Evolutionary conservation across 2,113 vertebrate genomes (phyloP).

Genomic region (Taxidea taxus): DNA sequence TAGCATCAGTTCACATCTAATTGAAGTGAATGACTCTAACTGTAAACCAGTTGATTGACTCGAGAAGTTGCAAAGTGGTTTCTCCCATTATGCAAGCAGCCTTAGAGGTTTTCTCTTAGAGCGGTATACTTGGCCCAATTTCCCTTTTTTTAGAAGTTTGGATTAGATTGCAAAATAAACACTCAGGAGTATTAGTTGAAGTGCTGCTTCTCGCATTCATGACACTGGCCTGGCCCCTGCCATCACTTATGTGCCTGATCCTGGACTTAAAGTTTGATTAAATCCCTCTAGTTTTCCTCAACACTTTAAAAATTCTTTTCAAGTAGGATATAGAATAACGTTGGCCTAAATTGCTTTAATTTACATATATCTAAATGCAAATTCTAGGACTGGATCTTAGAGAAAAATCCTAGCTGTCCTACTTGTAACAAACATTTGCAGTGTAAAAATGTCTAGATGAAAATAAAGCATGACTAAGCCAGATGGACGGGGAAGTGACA

Average conservation of each 20-base stretch:
- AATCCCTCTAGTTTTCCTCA: conserved; percentile 36
- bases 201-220: neutral
- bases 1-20: neutral
- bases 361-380: conserved; percentile 74
- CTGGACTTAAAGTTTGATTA: neutral
- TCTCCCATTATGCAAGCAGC: neutral
- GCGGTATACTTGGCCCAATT: neutral
- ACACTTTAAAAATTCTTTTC: conserved; percentile 53
- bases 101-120: neutral
- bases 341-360: conserved; percentile 71
- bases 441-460: conserved; percentile 70
- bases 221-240: neutral
- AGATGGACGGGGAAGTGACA: conserved; percentile 64
- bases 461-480: conserved; percentile 70
- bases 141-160: neutral
- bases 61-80: neutral
- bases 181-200: neutral
- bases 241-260: neutral
- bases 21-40: neutral
- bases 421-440: conserved; percentile 70
- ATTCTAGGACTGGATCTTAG: conserved; percentile 62
- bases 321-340: conserved; percentile 63
- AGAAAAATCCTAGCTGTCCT: conserved; percentile 67
- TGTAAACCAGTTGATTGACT: conserved; percentile 21
- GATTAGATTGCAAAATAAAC: neutral